Percentiles rank a stretch among this genome's conserved stretches.
Evolutionary conservation across 2,113 vertebrate genomes (phyloP).

Genomic region (Psilopogon haemacephalus): DNA sequence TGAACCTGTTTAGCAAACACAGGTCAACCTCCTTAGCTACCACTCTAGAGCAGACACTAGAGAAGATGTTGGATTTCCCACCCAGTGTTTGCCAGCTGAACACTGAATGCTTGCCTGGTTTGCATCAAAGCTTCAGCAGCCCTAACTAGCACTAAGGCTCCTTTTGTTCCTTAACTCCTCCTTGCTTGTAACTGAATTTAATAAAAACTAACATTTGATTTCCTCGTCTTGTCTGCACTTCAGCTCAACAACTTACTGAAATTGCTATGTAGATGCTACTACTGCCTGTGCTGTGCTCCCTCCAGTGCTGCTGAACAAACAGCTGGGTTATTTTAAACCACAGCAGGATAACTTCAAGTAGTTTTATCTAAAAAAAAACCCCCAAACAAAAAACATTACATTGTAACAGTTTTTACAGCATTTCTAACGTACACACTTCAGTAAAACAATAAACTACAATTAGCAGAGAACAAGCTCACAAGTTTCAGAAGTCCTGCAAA

Average conservation of each 20-base stretch:
- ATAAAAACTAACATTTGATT: not conserved
- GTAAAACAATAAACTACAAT: not conserved
- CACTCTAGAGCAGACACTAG: not conserved
- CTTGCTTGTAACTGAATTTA: not conserved
- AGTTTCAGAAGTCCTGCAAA: not conserved
- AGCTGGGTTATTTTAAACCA: not conserved
- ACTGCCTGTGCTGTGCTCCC: too few relatives aligned
- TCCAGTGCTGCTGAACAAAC: not conserved
- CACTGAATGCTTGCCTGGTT: not conserved
- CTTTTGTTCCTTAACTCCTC: not conserved
- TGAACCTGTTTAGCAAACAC: not conserved
- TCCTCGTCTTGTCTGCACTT: not conserved
- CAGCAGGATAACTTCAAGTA: not conserved
- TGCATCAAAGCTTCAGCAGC: not conserved
- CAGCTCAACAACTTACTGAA: not conserved
- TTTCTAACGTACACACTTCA: not conserved
- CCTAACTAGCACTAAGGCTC: not conserved
- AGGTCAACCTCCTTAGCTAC: not conserved
- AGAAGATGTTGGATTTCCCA: not conserved
- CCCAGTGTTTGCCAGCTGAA: not conserved
- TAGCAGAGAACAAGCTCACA: not conserved
- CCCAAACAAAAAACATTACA: not conserved
- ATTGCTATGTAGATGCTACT: not conserved
- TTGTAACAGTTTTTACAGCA: not conserved
- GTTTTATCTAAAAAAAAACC: not conserved